Evolutionary conservation across 2,888 invertebrate genomes (phyloP).

Genomic region (Diachrysia chrysitis): DNA sequence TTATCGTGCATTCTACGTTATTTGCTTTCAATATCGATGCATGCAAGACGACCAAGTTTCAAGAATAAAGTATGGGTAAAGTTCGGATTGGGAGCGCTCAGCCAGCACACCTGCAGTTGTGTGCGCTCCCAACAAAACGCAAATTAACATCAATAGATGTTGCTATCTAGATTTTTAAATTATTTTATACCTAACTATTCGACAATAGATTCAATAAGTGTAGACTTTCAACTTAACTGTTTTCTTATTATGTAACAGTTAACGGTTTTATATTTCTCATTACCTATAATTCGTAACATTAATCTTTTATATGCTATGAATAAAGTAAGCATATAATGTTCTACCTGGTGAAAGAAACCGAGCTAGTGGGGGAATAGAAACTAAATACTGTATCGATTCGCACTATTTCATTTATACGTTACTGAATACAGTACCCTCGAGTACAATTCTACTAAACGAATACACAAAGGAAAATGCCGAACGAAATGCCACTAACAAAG

Average conservation of each 20-base stretch:
- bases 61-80: constrained; percentile 37
- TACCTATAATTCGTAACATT: neutral
- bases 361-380: constrained; percentile 7
- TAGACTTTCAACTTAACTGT: neutral
- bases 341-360: neutral
- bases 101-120: constrained; percentile 39
- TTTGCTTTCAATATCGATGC: constrained; percentile 31
- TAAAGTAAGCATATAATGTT: neutral
- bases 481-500: neutral
- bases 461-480: constrained; percentile 4
- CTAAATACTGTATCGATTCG: constrained; percentile 12
- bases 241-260: neutral
- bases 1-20: constrained; percentile 31
- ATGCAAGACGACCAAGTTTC: constrained; percentile 23
- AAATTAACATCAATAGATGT: constrained; percentile 38
- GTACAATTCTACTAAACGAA: constrained; percentile 7
- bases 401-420: constrained; percentile 11
- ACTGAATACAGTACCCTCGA: constrained; percentile 8
- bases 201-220: neutral
- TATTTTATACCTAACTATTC: neutral
- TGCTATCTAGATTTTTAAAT: constrained; percentile 17
- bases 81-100: constrained; percentile 31
- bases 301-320: neutral
- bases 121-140: constrained; percentile 23
- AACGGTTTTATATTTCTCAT: too few relatives aligned